These are phyloP conservation scores for Aproaerema taeniolella DNA, from an alignment of 2,888 invertebrate species.

Conservation along the genomic window DNA sequence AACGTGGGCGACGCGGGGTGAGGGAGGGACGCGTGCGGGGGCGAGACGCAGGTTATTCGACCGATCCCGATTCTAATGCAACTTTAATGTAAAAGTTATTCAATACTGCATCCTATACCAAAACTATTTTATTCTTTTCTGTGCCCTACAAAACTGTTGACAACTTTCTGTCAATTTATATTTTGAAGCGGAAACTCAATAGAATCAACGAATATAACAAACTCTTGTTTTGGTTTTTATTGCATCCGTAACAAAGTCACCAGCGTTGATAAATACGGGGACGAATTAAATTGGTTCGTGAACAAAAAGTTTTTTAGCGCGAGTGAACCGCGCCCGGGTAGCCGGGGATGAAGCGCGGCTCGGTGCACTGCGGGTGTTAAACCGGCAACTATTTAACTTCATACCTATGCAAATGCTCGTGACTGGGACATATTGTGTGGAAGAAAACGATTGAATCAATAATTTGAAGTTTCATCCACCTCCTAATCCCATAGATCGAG, in stretches of 20 bases:
- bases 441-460: too few relatives aligned
- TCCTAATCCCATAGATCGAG: too few relatives aligned
- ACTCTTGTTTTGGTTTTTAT: not conserved
- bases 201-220: not conserved
- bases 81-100: slow-evolving; percentile 13
- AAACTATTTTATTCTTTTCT: slow-evolving; percentile 3
- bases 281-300: not conserved
- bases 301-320: not conserved
- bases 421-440: too few relatives aligned
- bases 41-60: too few relatives aligned
- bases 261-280: not conserved
- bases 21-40: not conserved
- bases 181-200: slow-evolving; percentile 2
- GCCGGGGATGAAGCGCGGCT: not conserved
- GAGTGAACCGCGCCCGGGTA: too few relatives aligned
- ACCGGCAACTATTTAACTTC: too few relatives aligned
- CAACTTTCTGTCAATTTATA: not conserved
- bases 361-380: too few relatives aligned
- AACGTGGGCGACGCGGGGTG: slow-evolving; percentile 25
- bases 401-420: too few relatives aligned
- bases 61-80: slow-evolving; percentile 4
- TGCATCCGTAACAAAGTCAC: not conserved
- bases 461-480: too few relatives aligned
- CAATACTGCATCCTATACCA: slow-evolving; percentile 3
- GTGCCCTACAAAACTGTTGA: not conserved